These are phyloP conservation scores for Sebastes itinus DNA, from an alignment of 2,797 vertebrate species.

Conservation along the genomic window DNA sequence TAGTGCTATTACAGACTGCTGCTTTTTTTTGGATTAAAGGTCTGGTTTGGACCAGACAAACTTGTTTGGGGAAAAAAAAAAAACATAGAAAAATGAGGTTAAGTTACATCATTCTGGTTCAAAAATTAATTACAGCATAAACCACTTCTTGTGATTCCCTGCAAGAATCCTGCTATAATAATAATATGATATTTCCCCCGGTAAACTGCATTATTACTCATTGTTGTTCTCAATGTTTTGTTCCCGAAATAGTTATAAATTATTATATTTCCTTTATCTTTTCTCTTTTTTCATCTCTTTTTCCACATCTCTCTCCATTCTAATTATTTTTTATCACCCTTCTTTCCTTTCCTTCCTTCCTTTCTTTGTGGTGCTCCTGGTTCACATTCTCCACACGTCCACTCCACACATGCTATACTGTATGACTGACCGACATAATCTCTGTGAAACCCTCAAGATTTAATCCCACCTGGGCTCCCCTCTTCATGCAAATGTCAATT, in stretches of 20 bases:
- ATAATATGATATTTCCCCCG: not conserved
- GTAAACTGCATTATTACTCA: not conserved
- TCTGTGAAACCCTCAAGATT: conserved; percentile 29
- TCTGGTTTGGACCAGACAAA: not conserved
- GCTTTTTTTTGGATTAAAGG: not conserved
- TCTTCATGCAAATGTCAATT: conserved; percentile 44
- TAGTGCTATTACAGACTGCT: not conserved
- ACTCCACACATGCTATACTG: not conserved
- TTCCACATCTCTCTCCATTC: not conserved
- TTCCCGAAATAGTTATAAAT: not conserved
- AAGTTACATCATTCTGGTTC: not conserved
- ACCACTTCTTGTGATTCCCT: not conserved
- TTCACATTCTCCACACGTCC: conserved; percentile 5
- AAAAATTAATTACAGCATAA: not conserved
- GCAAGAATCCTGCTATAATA: not conserved
- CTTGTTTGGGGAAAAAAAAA: not conserved
- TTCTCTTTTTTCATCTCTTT: not conserved
- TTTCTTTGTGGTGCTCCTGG: not conserved
- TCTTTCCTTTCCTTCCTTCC: not conserved
- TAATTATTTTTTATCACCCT: not conserved
- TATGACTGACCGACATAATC: conserved; percentile 41
- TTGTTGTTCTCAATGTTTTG: not conserved
- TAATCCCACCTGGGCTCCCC: conserved; percentile 16
- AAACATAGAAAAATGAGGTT: not conserved
- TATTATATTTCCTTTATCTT: no score